Percentiles rank a stretch among this genome's conserved stretches.
phyloP scores from a whole-genome alignment of 2,113 vertebrate species.

The Equus quagga region DNA sequence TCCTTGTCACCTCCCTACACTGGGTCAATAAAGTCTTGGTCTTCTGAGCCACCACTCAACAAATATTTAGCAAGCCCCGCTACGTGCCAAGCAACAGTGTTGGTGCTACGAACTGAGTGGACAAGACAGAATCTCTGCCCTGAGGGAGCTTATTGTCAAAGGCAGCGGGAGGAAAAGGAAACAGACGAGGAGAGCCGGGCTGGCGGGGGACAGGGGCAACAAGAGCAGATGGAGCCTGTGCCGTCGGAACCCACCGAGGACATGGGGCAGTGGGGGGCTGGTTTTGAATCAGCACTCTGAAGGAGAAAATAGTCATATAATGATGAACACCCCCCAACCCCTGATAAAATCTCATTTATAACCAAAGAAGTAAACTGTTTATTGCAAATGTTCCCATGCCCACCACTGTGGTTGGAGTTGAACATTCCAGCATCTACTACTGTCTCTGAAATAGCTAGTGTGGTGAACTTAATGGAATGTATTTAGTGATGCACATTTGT shows the following conservation, averaged over 20 bases:
- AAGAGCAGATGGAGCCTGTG: rapidly evolving
- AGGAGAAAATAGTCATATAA: not conserved
- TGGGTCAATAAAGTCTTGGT: too few relatives aligned
- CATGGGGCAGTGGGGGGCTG: rapidly evolving
- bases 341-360: not conserved
- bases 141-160: rapidly evolving
- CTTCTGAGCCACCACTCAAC: not conserved
- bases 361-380: not conserved
- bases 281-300: not conserved
- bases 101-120: rapidly evolving
- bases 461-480: not conserved
- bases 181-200: not conserved
- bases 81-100: rapidly evolving
- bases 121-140: not conserved
- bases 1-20: rapidly evolving
- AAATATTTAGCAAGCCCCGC: rapidly evolving
- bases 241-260: not conserved
- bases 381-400: too few relatives aligned
- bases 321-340: not conserved
- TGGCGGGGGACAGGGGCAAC: rapidly evolving
- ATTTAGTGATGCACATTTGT: not conserved
- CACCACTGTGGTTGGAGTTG: rapidly evolving
- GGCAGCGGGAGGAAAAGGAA: too few relatives aligned
- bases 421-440: rapidly evolving
- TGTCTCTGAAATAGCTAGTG: not conserved